These are phyloP conservation scores for Diuraphis noxia DNA, from an alignment of 1,140 invertebrate species.

Conservation along the genomic window DNA sequence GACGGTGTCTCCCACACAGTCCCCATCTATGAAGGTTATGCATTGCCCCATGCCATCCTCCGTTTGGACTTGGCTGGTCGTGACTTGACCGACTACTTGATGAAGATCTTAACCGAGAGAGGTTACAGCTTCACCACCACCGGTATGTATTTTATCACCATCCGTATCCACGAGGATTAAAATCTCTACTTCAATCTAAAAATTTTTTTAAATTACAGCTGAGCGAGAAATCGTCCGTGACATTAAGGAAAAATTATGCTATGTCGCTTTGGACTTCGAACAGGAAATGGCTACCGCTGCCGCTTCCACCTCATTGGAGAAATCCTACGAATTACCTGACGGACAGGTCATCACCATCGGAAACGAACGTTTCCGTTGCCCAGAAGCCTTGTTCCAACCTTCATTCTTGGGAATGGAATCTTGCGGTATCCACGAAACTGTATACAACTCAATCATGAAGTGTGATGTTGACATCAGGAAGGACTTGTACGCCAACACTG, in stretches of 20 bases:
- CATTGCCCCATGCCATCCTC: constrained; percentile 78
- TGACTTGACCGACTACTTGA: constrained; percentile 84
- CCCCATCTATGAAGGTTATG: constrained; percentile 78
- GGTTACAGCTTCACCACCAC: constrained; percentile 73
- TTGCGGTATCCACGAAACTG: constrained; percentile 80
- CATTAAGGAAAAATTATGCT: constrained; percentile 93
- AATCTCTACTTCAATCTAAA: background rate
- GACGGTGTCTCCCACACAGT: constrained; percentile 88
- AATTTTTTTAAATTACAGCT: constrained; percentile 66
- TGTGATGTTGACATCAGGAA: constrained; percentile 85
- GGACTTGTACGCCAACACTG: constrained; percentile 74
- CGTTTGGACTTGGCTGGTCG: constrained; percentile 88
- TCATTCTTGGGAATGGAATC: constrained; percentile 82
- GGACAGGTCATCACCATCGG: constrained; percentile 83
- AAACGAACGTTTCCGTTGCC: constrained; percentile 85
- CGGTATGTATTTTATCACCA: constrained; percentile 58
- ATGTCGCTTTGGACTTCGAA: constrained; percentile 79
- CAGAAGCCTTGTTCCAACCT: constrained; percentile 83
- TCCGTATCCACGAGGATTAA: background rate
- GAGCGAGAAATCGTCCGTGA: constrained; percentile 95
- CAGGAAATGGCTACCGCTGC: constrained; percentile 87
- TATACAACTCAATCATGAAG: constrained; percentile 90
- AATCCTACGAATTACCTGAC: constrained; percentile 80
- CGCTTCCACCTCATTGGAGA: constrained; percentile 76
- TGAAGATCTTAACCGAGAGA: constrained; percentile 86